Base-by-base conservation (phyloP, 2,113 vertebrate species). In the Pterophyllum scalare region DNA sequence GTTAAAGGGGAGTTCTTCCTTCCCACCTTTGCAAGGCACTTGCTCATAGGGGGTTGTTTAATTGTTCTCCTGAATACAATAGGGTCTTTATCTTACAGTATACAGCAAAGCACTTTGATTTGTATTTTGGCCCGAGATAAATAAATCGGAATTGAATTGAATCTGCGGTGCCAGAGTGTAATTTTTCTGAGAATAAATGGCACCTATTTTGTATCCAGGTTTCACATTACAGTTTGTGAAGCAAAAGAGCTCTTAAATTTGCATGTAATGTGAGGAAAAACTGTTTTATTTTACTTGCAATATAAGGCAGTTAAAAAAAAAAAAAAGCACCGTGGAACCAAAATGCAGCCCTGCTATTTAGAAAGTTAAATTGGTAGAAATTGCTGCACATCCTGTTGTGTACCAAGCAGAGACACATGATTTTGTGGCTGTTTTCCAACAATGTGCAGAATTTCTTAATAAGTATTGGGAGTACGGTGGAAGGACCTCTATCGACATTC, bases 151-250 rank as follows among this genome's bases (percentile, higher is more conserved):
- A 49, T 28, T 67, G 22, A 46, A 67, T 19, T 49, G 40, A 70
- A 70, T 40, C 5, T 54, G 19, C 24, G 20, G 46, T 72, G 46
- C 26, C 46, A 33, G 0, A 72, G 46, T 72, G 67, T 31, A 54
- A 72, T 72, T 33, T 70, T n/a, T n/a, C 67, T 72, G 17, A 72
- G 46, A 31, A 28, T 54, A 72, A 33, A 72, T 54, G 67, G 26
- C 11, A 33, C 46, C 6, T 72, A 49, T 14, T 54, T 72, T 72
- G 26, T 19, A 54, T 11, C 26, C 54, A 20, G 17, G 46, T 54
- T 72, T 72, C 46, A 54, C 19, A 54, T 72, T 54, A 31, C 11
- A 72, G 31, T 33, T 72, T 72, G 26, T 31, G 43, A 70, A 2
- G 4, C 26, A 54, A 31, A 52, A 52, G 11, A 52, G 46, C 26